Base-by-base conservation (phyloP, 2,888 invertebrate species). In the Xestia rhomboidea region DNA sequence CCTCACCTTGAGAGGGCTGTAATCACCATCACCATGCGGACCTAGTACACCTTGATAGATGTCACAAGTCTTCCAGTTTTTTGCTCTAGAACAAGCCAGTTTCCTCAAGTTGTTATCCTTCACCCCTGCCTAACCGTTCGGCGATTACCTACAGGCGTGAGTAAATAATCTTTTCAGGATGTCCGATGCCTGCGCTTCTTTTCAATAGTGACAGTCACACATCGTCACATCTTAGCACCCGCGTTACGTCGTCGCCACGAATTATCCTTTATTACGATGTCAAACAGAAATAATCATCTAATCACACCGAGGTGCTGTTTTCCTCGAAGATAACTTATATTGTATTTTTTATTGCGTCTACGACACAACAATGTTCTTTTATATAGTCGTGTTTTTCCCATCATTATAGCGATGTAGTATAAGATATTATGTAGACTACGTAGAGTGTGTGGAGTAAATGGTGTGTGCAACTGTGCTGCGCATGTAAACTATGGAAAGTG, bases 361-460 rank as follows among this genome's bases (percentile, higher is more conserved):
- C 27, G 77, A 54, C 57, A 66, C 10, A 38, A 83, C 82, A 73
- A 81, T 83, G 73, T 73, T 54, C 46, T 67, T 69, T 62, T 85
- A 63, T 81, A 46, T 41, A 60, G 27, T 34, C 0, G 63, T 0
- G 63, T 77, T 85, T 81, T 85, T 83, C 83, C 64, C 83, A 85
- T 73, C 41, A 44, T 77, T 85, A 69, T 27, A 34, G 24, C 49
- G 68, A 85, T 77, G 54, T 85, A 81, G 76, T 81, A 57, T 62
- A 27, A 84, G 81, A 80, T 84, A 78, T 60, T 62, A 34, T 34
- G 34, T 34, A 34, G 34, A 75, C n/a, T n/a, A n/a, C 62, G 49
- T 34, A 30, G 62, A 60, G 46, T 72, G 44, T 68, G 60, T 51
- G 44, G 44, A 77, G 51, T 69, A 73, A 69, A 63, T 34, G 66